Evolutionary conservation across 2,797 vertebrate genomes (phyloP), one percentile per base, ranked within the genome.

Genomic region (Erethizon dorsatum): DNA sequence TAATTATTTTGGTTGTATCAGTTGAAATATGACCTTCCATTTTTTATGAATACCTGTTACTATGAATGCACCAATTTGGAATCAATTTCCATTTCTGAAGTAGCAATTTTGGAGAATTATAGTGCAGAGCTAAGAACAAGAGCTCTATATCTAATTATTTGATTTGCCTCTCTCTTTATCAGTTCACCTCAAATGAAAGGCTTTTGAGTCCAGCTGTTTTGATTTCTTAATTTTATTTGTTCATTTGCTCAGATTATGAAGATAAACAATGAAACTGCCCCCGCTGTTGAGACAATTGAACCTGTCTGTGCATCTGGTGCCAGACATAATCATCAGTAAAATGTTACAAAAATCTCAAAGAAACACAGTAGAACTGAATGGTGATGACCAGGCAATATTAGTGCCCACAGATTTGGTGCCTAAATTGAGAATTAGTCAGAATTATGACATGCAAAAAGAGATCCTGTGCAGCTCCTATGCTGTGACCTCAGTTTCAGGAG

Each of bases 41-140:
- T 90, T 92, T 95, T 86, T 63, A 85, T 83, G 45, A 95, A 52
- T 78, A 47, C 41, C 80, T 85, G 6, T 57, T 33, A 33, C 20
- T 91, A 50, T 83, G 83, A 92, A 45, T 57, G 1, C 2, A 85
- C 26, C 20, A 92, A 24, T 83, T 90, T 93, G 50, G 18, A 94
- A 90, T 82, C 41, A 88, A 69, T 6, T 82, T 78, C 9, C 10
- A 47, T 85, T 96, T 88, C 61, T 80, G 41, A 97, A 90, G n/a
- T 17, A 77, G 20, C 52, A 82, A 3, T 96, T 89, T 96, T 77
- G 63, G 56, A 54, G n/a, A 87, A 94, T 90, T 90, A 95, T 13
- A 61, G 12, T 52, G 6, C 37, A 93, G 24, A 45, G 45, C 37
- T 71, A 90, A 83, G 13, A 73, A 37, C 0, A 9, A 63, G 83